Conservation (phyloP, 2,113 vertebrate genomes). For the Scomber japonicus region DNA sequence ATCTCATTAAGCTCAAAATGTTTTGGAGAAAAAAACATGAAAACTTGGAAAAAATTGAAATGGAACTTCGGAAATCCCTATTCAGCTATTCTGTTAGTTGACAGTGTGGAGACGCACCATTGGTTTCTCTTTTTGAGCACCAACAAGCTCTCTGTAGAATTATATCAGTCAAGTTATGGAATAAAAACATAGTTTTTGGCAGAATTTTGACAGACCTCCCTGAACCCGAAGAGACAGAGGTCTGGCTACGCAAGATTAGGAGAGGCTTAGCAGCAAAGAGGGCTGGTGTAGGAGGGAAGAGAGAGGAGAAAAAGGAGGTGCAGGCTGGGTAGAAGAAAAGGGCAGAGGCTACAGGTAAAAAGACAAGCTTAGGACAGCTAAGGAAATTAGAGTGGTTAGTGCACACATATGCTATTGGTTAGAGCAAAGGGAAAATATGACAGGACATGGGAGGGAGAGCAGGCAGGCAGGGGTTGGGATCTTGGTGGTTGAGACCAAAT, state of each 20-base stretch:
- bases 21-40: not conserved
- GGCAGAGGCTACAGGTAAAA: conserved; percentile 77
- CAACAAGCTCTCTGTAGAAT: not conserved
- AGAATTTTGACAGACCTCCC: conserved; percentile 17
- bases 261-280: conserved; percentile 64
- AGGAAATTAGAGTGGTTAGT: conserved; percentile 80
- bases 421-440: conserved; percentile 72
- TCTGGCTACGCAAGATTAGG: conserved; percentile 57
- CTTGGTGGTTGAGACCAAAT: conserved; percentile 29
- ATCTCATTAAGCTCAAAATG: conserved; percentile 48
- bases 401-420: conserved; percentile 73
- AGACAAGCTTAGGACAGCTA: conserved; percentile 74
- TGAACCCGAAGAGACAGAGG: conserved; percentile 47
- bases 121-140: not conserved
- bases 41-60: not conserved
- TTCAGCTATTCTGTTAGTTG: not conserved
- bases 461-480: conserved; percentile 65
- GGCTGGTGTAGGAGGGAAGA: conserved; percentile 52
- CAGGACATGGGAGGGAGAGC: conserved; percentile 70
- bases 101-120: not conserved
- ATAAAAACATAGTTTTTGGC: not conserved
- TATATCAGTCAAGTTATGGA: not conserved
- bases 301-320: conserved; percentile 30
- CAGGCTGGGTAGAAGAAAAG: conserved; percentile 62
- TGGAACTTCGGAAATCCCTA: conserved; percentile 11